A percentile compares a stretch with the other conserved stretches of the same genome.
phyloP scores from a whole-genome alignment of 2,888 invertebrate species.

The Xiphydria camelus region DNA sequence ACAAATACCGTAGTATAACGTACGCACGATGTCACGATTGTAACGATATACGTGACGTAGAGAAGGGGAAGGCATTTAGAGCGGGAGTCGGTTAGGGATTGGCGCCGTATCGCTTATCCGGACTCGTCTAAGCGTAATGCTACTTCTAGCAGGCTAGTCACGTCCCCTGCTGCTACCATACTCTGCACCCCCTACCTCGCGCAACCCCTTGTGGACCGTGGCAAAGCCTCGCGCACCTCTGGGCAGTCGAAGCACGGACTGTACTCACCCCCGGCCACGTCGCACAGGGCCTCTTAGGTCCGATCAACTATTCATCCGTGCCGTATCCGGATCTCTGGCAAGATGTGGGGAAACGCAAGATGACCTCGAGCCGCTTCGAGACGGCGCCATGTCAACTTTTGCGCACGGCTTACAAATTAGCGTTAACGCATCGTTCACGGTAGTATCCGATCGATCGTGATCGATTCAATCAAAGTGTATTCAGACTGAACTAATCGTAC shows the following conservation, averaged over 20 bases:
- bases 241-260: slow-evolving; percentile 31
- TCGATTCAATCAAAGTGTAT: no score
- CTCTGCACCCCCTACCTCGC: slow-evolving; percentile 30
- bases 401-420: no score
- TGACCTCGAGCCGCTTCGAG: no score
- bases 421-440: no score
- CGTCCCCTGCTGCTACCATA: slow-evolving; percentile 43
- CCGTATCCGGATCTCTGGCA: slow-evolving; percentile 11
- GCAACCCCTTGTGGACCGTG: slow-evolving; percentile 25
- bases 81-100: slow-evolving; percentile 37
- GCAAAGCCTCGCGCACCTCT: slow-evolving; percentile 20
- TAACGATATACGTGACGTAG: slow-evolving; percentile 41
- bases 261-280: slow-evolving; percentile 30
- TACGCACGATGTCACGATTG: slow-evolving; percentile 36
- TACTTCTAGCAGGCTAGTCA: slow-evolving; percentile 48
- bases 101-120: slow-evolving; percentile 50
- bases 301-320: slow-evolving; percentile 38
- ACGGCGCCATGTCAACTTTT: no score
- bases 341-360: no score
- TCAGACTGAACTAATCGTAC: no score
- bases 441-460: no score
- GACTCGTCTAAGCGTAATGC: slow-evolving; percentile 46
- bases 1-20: no score
- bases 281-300: slow-evolving; percentile 35
- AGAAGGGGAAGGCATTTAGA: slow-evolving; percentile 25